phyloP scores from a whole-genome alignment of 2,888 invertebrate species.

The Cryptus armator region DNA sequence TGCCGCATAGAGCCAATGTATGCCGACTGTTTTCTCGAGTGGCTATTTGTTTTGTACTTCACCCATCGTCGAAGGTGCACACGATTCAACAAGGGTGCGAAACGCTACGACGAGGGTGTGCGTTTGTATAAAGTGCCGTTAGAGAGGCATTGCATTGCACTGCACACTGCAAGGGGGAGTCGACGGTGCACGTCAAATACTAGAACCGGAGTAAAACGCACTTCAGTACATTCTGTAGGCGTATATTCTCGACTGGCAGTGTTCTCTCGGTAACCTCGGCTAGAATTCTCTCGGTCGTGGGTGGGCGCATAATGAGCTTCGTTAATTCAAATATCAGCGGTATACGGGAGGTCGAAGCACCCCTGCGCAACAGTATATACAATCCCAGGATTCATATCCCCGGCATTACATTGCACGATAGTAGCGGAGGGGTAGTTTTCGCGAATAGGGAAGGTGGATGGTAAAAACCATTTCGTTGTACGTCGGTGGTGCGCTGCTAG shows the following conservation, averaged over 20 bases:
- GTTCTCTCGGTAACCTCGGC: conserved; percentile 5
- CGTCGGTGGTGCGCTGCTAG: conserved; percentile 44
- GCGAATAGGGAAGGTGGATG: conserved; percentile 70
- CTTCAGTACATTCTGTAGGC: conserved; percentile 54
- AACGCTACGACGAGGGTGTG: conserved; percentile 20
- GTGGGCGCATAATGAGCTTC: conserved; percentile 75
- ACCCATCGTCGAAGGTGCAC: conserved; percentile 15
- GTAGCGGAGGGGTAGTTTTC: conserved; percentile 18
- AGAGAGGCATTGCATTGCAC: background rate
- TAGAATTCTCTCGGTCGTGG: conserved; percentile 8
- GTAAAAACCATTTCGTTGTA: conserved; percentile 78
- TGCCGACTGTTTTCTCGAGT: conserved; percentile 21
- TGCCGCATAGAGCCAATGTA: background rate
- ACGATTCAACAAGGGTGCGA: conserved; percentile 9
- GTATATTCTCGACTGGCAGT: conserved; percentile 23
- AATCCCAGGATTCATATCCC: background rate
- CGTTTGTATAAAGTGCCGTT: conserved; percentile 20
- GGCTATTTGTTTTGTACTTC: conserved; percentile 41
- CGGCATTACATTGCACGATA: conserved; percentile 6
- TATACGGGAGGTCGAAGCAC: conserved; percentile 42
- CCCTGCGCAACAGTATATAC: background rate
- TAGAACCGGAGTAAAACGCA: conserved; percentile 50
- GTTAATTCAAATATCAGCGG: conserved; percentile 75
- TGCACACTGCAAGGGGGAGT: background rate
- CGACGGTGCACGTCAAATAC: conserved; percentile 27